Conservation (phyloP, 2,888 invertebrate species). For the Pristionchus entomophagus region DNA sequence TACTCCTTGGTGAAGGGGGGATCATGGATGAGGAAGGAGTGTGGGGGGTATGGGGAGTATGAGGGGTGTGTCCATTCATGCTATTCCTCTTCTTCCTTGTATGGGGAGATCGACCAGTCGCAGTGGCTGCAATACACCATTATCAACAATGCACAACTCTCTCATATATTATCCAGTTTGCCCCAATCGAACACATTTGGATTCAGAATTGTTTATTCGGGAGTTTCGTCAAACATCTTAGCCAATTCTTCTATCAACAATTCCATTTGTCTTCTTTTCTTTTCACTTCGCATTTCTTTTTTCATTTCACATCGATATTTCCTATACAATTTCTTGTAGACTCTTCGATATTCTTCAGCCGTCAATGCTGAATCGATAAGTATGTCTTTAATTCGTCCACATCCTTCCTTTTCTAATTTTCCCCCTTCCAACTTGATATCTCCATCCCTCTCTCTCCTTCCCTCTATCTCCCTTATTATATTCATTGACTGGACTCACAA, state of each 20-base stretch:
- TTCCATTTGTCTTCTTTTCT: background rate
- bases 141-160: background rate
- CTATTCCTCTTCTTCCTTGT: conserved; percentile 53
- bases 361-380: background rate
- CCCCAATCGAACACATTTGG: too few species aligned
- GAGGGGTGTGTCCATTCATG: background rate
- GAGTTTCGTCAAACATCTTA: background rate
- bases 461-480: too few species aligned
- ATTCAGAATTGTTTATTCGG: background rate
- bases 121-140: conserved; percentile 27
- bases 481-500: too few species aligned
- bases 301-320: background rate
- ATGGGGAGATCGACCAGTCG: conserved; percentile 61
- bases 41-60: background rate
- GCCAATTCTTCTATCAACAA: background rate
- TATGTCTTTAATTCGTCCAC: too few species aligned
- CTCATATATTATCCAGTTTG: too few species aligned
- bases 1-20: background rate
- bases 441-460: background rate
- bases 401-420: background rate
- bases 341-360: background rate
- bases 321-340: conserved; percentile 10
- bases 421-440: background rate
- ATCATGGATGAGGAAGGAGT: conserved; percentile 12
- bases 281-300: conserved; percentile 2